Conservation (phyloP, 2,797 vertebrate species). For the Platalea minor region DNA sequence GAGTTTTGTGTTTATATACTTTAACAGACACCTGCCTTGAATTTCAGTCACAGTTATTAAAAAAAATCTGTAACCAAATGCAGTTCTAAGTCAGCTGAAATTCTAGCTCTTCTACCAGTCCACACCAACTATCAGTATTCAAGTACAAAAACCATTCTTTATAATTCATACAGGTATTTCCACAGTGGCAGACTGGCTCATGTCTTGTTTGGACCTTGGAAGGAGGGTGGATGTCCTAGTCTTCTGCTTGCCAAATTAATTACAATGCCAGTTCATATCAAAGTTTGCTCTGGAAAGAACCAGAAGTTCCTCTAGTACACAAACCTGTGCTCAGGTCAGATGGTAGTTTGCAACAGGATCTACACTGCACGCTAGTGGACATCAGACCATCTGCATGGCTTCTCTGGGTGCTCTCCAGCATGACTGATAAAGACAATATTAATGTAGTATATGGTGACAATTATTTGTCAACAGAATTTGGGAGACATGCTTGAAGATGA, state of each 20-base stretch:
- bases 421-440: background rate
- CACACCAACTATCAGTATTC: background rate
- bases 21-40: background rate
- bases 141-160: background rate
- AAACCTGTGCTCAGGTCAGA: background rate
- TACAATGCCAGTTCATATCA: background rate
- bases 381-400: background rate
- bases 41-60: background rate
- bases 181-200: background rate
- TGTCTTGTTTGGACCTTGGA: background rate
- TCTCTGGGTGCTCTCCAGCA: background rate
- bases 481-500: background rate
- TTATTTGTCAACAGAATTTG: background rate
- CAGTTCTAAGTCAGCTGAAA: background rate
- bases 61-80: background rate
- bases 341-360: background rate
- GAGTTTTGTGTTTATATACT: background rate
- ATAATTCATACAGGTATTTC: background rate
- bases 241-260: background rate
- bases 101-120: background rate
- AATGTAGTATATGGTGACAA: background rate
- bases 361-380: background rate
- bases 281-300: background rate
- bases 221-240: background rate
- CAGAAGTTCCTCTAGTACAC: background rate